Percentiles rank a stretch among this genome's conserved stretches.
phyloP scores from a whole-genome alignment of 2,797 vertebrate species.

The Nannoperca australis region DNA sequence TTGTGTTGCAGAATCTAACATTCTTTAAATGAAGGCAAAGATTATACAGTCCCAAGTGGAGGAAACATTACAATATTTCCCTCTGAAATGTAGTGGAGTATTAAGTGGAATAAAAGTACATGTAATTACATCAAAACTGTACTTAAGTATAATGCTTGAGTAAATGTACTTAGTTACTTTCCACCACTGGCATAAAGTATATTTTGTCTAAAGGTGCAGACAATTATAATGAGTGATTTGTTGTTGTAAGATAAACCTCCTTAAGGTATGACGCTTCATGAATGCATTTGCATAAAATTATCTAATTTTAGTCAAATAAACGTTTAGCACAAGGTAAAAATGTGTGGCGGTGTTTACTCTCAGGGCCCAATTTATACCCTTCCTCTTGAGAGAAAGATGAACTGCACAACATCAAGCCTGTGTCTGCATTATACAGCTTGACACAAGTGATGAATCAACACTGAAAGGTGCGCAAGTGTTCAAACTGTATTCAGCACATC shows the following conservation, averaged over 20 bases:
- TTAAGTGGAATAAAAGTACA: background rate
- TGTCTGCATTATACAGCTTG: slow-evolving; percentile 28
- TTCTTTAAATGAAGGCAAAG: background rate
- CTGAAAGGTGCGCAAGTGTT: slow-evolving; percentile 30
- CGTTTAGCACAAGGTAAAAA: slow-evolving; percentile 9
- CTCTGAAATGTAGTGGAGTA: background rate
- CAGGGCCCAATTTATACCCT: slow-evolving; percentile 22
- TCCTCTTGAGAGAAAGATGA: slow-evolving; percentile 40
- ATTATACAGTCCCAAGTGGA: background rate
- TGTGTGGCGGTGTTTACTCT: slow-evolving; percentile 27
- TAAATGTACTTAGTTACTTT: background rate
- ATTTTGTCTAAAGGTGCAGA: slow-evolving; percentile 5
- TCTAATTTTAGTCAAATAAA: slow-evolving; percentile 33
- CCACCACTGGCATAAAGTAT: background rate
- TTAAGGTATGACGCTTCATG: slow-evolving; percentile 29
- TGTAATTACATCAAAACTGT: background rate
- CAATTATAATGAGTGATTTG: slow-evolving; percentile 29
- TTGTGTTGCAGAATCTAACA: slow-evolving; percentile 6
- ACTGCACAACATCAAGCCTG: slow-evolving; percentile 33
- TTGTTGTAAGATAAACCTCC: slow-evolving; percentile 24
- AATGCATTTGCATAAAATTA: slow-evolving; percentile 42
- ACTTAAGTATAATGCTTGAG: background rate
- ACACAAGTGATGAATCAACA: slow-evolving; percentile 56
- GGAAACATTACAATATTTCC: background rate
- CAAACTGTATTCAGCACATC: slow-evolving; percentile 31